A percentile compares a stretch with the other conserved stretches of the same genome.
These are phyloP conservation scores for Morpho deidamia DNA, from an alignment of 2,888 invertebrate species.

Conservation along the genomic window DNA sequence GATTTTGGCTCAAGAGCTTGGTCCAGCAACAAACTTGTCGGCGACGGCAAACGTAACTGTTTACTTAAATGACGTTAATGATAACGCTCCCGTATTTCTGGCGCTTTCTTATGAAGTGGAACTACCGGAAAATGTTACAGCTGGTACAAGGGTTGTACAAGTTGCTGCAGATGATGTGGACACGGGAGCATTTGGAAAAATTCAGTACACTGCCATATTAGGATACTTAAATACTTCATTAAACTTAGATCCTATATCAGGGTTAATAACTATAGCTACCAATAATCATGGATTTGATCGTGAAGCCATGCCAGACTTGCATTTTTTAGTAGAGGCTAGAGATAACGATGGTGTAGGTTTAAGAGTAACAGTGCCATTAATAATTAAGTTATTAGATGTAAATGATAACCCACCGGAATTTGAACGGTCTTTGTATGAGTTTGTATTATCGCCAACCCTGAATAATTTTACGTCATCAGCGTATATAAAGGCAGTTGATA, in stretches of 20 bases:
- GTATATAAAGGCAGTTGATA: constrained; percentile 90
- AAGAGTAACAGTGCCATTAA: constrained; percentile 84
- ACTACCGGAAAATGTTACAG: constrained; percentile 88
- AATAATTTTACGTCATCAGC: constrained; percentile 87
- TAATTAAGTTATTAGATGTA: constrained; percentile 86
- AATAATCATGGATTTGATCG: constrained; percentile 89
- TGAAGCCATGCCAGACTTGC: constrained; percentile 86
- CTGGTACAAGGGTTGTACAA: constrained; percentile 84
- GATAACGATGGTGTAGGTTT: constrained; percentile 92
- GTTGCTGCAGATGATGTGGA: constrained; percentile 91
- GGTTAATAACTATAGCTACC: constrained; percentile 88
- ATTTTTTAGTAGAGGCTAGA: constrained; percentile 90
- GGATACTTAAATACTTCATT: constrained; percentile 89
- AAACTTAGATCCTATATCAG: constrained; percentile 86
- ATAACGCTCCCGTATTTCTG: constrained; percentile 90
- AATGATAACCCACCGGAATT: constrained; percentile 94
- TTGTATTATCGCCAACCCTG: constrained; percentile 85
- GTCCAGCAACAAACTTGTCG: constrained; percentile 85
- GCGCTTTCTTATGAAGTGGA: constrained; percentile 85
- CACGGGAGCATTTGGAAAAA: constrained; percentile 85
- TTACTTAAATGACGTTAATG: constrained; percentile 91
- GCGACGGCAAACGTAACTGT: constrained; percentile 87
- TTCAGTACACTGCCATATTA: constrained; percentile 87
- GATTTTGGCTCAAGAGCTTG: constrained; percentile 89
- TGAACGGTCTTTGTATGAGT: constrained; percentile 87